A percentile compares a stretch with the other conserved stretches of the same genome.
Conservation (phyloP, 2,113 vertebrate species). For the Caranx melampygus region DNA sequence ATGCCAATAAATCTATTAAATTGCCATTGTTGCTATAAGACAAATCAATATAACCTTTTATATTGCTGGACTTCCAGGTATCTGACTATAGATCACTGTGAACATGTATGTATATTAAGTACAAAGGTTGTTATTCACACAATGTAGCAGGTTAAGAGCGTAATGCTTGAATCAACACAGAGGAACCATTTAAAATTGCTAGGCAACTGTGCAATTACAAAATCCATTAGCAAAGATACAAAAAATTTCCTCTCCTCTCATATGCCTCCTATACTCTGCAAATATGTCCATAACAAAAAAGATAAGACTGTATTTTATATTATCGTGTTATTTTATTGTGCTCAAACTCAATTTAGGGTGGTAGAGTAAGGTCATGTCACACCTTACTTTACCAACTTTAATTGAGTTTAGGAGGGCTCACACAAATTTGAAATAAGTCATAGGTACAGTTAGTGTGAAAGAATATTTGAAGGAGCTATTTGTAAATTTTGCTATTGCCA, state of each 20-base stretch:
- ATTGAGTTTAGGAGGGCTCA: constrained; percentile 31
- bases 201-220: constrained; percentile 63
- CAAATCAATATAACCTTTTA: constrained; percentile 49
- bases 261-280: constrained; percentile 28
- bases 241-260: constrained; percentile 24
- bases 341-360: constrained; percentile 45
- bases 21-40: constrained; percentile 31
- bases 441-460: not conserved
- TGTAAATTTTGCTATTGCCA: too few relatives aligned
- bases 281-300: constrained; percentile 63
- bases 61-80: constrained; percentile 16
- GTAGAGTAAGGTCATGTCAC: constrained; percentile 15
- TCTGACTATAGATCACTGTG: too few relatives aligned
- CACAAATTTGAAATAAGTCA: constrained; percentile 7
- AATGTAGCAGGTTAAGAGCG: constrained; percentile 24
- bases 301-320: constrained; percentile 50
- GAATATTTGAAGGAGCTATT: constrained; percentile 11
- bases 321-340: constrained; percentile 40
- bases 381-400: not conserved
- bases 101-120: constrained; percentile 38
- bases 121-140: constrained; percentile 62
- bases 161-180: constrained; percentile 44
- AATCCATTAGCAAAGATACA: constrained; percentile 67
- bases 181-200: constrained; percentile 49
- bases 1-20: constrained; percentile 46